Evolutionary conservation across 2,113 vertebrate species (phyloP).

Genomic region (Myotis brandtii): DNA sequence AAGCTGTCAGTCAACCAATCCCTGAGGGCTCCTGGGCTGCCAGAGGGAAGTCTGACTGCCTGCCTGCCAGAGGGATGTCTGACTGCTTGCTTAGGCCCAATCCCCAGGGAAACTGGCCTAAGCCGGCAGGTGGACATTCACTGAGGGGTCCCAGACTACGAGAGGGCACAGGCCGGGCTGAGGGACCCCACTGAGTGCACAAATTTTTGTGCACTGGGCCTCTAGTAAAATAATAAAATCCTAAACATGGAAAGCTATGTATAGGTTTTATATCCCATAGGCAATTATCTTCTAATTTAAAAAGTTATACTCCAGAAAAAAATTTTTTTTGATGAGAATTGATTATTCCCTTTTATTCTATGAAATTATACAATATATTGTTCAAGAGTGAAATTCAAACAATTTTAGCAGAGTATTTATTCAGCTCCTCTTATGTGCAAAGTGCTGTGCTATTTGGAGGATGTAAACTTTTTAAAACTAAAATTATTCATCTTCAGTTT

Average conservation of each 20-base stretch:
- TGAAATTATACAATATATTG: neutral
- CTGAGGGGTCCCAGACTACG: no score
- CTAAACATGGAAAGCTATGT: neutral
- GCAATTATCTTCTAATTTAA: neutral
- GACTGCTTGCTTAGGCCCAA: no score
- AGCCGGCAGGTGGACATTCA: no score
- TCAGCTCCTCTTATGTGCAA: neutral
- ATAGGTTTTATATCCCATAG: neutral
- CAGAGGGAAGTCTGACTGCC: no score
- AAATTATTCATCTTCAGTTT: neutral
- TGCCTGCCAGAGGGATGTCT: no score
- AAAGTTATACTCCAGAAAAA: neutral
- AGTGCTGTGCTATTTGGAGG: neutral
- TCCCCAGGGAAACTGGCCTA: no score
- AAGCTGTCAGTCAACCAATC: no score
- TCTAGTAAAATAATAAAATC: neutral
- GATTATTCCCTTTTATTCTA: neutral
- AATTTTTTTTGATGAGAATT: neutral
- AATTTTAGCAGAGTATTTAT: neutral
- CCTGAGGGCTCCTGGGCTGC: no score
- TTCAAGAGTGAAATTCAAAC: neutral
- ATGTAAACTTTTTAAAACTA: neutral
- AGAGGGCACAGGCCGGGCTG: no score
- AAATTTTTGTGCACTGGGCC: no score
- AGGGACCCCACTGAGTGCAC: no score